Conservation (phyloP, 2,113 vertebrate species). For the Anolis carolinensis region DNA sequence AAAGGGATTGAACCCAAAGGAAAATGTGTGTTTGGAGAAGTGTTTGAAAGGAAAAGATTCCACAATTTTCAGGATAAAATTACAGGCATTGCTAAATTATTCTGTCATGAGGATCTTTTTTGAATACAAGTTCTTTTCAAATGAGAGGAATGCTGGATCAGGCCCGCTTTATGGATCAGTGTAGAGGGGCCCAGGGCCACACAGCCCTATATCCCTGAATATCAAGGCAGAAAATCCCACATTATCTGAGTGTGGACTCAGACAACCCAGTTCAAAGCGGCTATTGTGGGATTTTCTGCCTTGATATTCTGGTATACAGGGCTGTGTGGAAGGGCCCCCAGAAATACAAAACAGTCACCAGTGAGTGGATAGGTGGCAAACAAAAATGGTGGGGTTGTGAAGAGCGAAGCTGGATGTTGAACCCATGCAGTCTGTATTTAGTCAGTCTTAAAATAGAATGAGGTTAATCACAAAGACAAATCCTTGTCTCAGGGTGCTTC, state of each 20-base stretch:
- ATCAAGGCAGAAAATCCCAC: no score
- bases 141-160: neutral
- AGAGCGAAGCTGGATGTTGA: neutral
- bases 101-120: neutral
- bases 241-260: no score
- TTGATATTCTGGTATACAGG: no score
- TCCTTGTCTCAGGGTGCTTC: no score
- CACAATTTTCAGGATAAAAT: neutral
- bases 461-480: neutral
- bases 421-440: neutral
- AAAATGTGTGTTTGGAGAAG: neutral
- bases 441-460: neutral
- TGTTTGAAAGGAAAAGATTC: neutral
- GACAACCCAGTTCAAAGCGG: no score
- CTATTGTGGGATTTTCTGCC: no score
- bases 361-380: neutral
- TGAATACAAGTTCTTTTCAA: neutral
- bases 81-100: neutral
- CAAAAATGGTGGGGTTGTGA: neutral
- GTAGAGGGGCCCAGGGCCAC: no score
- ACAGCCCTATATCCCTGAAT: no score
- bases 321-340: no score
- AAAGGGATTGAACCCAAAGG: no score
- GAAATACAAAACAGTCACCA: no score
- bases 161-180: no score